A percentile compares a stretch with the other conserved stretches of the same genome.
Evolutionary conservation across 2,888 invertebrate species (phyloP).

Genomic region (Blera fallax): DNA sequence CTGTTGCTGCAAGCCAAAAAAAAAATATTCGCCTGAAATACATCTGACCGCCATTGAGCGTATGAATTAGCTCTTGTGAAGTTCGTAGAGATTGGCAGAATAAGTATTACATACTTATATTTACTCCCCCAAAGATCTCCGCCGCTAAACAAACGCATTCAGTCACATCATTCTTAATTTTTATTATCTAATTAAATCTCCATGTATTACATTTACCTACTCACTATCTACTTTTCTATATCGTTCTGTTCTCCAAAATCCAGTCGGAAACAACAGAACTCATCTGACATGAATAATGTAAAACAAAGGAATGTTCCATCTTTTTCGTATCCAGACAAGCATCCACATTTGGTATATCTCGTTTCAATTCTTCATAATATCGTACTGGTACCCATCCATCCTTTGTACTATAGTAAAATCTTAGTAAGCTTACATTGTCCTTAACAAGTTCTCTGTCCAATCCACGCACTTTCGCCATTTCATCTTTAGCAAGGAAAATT

Average conservation of each 20-base stretch:
- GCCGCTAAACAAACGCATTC: not conserved
- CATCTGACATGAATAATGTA: slow-evolving; percentile 85
- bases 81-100: no score
- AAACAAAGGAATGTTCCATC: slow-evolving; percentile 91
- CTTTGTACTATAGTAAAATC: slow-evolving; percentile 89
- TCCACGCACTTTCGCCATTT: slow-evolving; percentile 88
- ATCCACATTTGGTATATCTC: slow-evolving; percentile 84
- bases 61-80: no score
- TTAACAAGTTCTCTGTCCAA: slow-evolving; percentile 86
- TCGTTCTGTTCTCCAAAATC: slow-evolving; percentile 76
- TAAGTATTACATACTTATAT: no score
- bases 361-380: slow-evolving; percentile 87
- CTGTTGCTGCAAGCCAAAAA: no score
- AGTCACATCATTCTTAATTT: not conserved
- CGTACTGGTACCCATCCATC: slow-evolving; percentile 93
- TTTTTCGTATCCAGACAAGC: slow-evolving; percentile 84
- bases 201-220: not conserved
- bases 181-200: not conserved
- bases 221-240: not conserved
- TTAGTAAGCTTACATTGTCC: slow-evolving; percentile 85
- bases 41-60: no score
- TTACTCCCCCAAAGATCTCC: no score
- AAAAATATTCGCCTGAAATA: no score
- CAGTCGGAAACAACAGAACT: slow-evolving; percentile 81
- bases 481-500: slow-evolving; percentile 88